Evolutionary conservation across 2,797 vertebrate species (phyloP), one percentile per base, ranked within the genome.

Genomic region (Lateolabrax maculatus): DNA sequence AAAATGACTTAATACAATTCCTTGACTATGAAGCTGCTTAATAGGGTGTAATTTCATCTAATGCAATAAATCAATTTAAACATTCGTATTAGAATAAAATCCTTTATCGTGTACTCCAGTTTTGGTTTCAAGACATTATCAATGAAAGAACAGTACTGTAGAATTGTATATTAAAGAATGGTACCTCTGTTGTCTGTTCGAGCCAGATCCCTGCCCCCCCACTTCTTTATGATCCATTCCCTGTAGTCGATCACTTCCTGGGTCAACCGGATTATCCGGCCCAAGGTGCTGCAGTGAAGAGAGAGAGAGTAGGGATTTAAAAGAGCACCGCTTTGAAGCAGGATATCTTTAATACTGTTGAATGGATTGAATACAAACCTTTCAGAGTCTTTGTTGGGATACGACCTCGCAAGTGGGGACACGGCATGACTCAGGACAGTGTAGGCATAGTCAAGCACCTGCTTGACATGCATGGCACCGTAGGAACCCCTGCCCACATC

Each of bases 361-460:
- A 55, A 3, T 3, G 12, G n/a, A 34, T 12, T 7, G 19, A 13
- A 37, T 9, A 64, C 83, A 31, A 0, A 99, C 98, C 98, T 99
- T 91, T 99, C 97, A 12, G 94, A 96, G 92, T 99, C 97, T 92
- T 97, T 97, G 79, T 99, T 99, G 79, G 98, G 98, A 80, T 98
- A 99, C 2, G 97, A 99, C 83, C 95, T 96, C 44, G 98, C 98
- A 1, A 99, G 97, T 0, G 98, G 98, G 0, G 97, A 97, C 76
- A 99, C 97, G 0, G 98, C 97, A 3, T 98, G 98, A 87, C 97
- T 96, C 84, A 99, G 96, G 73, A 99, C 96, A 52, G 97, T 98
- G 95, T 99, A 99, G 79, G 98, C 98, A 12, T 99, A 99, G 93
- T 99, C 97, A 64, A 99, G 98, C 90, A 98, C 97, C 93, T 99